Evolutionary conservation across 2,888 invertebrate species (phyloP), one percentile per base, ranked within the genome.

Genomic region (Podabrus alpinus): DNA sequence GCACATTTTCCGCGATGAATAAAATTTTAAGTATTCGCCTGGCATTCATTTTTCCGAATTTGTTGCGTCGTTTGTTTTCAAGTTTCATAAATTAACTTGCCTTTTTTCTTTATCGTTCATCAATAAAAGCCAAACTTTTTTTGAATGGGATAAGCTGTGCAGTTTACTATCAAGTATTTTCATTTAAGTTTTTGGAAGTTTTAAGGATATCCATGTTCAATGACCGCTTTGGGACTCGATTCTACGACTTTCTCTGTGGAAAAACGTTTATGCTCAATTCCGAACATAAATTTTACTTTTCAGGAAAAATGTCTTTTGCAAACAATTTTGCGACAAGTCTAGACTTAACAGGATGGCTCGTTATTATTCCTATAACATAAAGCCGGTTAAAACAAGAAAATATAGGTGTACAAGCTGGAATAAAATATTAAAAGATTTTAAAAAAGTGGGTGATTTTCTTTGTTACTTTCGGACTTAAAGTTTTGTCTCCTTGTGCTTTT

Each of bases 181-280:
- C 75, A 69, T 75, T 71, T 62, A 64, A 66, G 68, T 66, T 67
- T 68, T 16, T 71, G 67, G 60, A 72, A 67, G 69, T 75, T 75
- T 75, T 72, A 70, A 69, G 70, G 72, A 69, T 69, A 67, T 59
- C 72, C 25, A 67, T 72, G 75, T 72, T 75, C 75, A 75, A 75
- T 75, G 75, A 75, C 75, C 75, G 72, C 72, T 25, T 66, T 17
- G 75, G 75, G 75, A 75, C 72, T 75, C 66, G 69, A 75, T 75
- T 72, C 72, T 69, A 75, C 72, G 75, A 75, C 61, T 68, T 69
- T 61, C 66, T 66, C 69, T 68, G 69, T 68, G 75, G 60, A 73
- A 72, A 68, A 73, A 19, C 73, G 73, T 73, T 73, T 73, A 73
- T 73, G 73, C 64, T 66, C 72, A 68, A 75, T 75, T 72, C 66